Base-by-base conservation (phyloP, 1,140 invertebrate species). In the Zaprionus camerounensis region DNA sequence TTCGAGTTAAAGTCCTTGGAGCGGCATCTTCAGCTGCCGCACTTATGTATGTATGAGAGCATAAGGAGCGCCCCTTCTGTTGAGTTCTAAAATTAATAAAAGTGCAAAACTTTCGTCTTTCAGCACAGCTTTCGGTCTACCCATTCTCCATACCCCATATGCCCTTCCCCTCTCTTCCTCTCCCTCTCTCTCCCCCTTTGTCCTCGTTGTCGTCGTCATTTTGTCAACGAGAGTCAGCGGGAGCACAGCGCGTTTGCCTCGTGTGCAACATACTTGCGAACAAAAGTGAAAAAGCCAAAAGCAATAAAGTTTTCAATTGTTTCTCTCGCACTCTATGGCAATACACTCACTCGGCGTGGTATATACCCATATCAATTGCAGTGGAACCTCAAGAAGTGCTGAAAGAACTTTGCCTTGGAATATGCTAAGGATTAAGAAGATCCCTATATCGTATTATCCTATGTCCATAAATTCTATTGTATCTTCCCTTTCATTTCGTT, bases 231-330 rank as follows among this genome's bases (percentile, higher is more conserved):
- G 68, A 41, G 41, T 46, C 41, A 51, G 46, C 17, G 46, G 22
- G 46, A 20, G 46, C 20, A 34, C 9, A 34, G 46, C 46, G 46
- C 20, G 17, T 49, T 41, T 70, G 73, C 55, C 72, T 71, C 66
- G 70, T 78, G 77, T 72, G 78, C 84, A 90, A 90, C 85, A 90
- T 81, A 76, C 85, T 88, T 88, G 84, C 84, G 74, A 87, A 88
- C 84, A 90, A 87, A 88, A 88, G 84, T 87, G 84, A 84, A 90
- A 90, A 90, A 88, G 85, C 81, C 84, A 87, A 87, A 84, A 88
- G 84, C 84, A 88, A 88, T 88, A 88, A 88, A 88, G 66, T 88
- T 88, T 88, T 88, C 84, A 88, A 88, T 88, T 88, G 85, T 88
- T 88, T 88, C 84, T 84, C 69, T 84, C 81, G 78, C 83, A 87